Conservation (phyloP, 2,113 vertebrate species). For the Actenoides lindsayi region DNA sequence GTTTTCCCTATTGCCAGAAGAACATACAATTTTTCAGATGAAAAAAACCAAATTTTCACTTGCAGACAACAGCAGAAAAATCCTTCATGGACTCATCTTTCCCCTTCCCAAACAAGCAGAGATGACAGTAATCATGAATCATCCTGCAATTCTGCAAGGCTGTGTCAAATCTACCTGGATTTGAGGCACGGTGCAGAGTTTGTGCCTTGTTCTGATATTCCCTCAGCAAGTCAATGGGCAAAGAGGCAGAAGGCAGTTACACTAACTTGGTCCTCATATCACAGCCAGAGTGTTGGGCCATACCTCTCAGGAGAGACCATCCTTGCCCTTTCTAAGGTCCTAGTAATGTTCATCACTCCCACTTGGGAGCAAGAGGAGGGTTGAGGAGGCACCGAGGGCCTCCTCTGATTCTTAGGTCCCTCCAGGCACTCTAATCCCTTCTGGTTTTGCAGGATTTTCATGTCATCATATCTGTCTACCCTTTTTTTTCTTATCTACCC, state of each 20-base stretch:
- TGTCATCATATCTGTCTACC: background rate
- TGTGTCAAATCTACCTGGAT: background rate
- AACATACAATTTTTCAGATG: background rate
- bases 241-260: background rate
- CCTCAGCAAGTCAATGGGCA: background rate
- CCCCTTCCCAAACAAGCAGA: background rate
- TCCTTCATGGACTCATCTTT: background rate
- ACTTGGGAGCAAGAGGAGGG: background rate
- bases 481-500: background rate
- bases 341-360: accelerated
- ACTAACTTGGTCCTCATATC: background rate
- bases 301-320: background rate
- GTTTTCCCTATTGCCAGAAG: background rate
- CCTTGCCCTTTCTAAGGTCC: background rate
- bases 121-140: background rate
- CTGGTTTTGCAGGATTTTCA: background rate
- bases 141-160: background rate
- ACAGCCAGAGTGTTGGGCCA: background rate
- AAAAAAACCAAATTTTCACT: background rate
- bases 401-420: background rate
- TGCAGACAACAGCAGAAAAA: background rate
- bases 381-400: background rate
- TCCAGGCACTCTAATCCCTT: background rate
- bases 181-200: accelerated
- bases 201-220: background rate